Conservation (phyloP, 2,888 invertebrate species). For the Papilio protenor region DNA sequence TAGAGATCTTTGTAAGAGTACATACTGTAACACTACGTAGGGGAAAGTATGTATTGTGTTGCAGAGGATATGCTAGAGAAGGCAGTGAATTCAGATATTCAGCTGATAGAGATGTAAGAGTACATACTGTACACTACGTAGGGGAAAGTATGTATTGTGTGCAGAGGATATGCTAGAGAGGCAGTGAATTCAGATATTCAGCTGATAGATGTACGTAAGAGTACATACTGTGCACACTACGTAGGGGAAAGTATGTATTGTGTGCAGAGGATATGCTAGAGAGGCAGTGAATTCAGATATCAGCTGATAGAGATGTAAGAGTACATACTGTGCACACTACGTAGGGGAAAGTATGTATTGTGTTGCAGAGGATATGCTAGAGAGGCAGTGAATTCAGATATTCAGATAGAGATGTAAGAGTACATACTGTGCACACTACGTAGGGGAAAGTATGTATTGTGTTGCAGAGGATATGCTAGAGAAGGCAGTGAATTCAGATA, state of each 20-base stretch:
- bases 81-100: neutral
- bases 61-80: neutral
- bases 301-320: neutral
- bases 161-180: neutral
- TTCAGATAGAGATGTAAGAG: neutral
- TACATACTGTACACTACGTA: neutral
- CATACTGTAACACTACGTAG: neutral
- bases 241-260: neutral
- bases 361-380: neutral
- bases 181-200: neutral
- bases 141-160: neutral
- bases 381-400: neutral
- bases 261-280: neutral
- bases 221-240: neutral
- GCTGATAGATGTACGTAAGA: neutral
- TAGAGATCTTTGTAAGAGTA: neutral
- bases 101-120: neutral
- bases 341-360: neutral
- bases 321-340: neutral
- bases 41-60: neutral
- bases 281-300: neutral
- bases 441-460: neutral
- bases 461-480: neutral
- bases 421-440: neutral
- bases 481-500: neutral